Percentiles rank a stretch among this genome's conserved stretches.
phyloP scores from a whole-genome alignment of 2,113 vertebrate species.

The Calyptommatus sinebrachiatus region DNA sequence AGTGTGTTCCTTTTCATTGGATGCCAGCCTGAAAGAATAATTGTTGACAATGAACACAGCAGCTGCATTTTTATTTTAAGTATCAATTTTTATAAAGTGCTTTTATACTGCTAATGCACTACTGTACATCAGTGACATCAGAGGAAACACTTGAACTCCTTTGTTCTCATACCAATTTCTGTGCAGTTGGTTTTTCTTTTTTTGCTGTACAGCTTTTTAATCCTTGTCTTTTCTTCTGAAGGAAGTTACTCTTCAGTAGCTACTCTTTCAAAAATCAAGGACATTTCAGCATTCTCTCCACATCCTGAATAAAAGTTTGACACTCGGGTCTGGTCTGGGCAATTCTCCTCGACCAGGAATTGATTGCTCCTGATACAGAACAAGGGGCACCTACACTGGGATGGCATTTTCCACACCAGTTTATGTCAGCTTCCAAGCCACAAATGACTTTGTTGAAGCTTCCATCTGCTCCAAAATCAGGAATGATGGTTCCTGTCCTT shows the following conservation, averaged over 20 bases:
- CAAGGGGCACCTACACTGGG: too few species aligned
- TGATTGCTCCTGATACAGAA: too few species aligned
- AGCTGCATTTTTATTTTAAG: conserved; percentile 33
- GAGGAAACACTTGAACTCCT: conserved; percentile 27
- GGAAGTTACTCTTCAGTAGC: neutral
- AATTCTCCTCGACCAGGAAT: too few species aligned
- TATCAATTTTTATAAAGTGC: conserved; percentile 24
- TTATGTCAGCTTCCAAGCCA: too few species aligned
- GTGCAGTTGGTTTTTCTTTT: neutral
- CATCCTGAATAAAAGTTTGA: too few species aligned
- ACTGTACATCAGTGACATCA: conserved; percentile 27
- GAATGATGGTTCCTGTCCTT: too few species aligned
- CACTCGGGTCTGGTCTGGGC: too few species aligned
- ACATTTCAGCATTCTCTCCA: too few species aligned
- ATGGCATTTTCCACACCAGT: too few species aligned
- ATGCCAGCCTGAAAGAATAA: conserved; percentile 21
- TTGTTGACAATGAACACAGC: conserved; percentile 23
- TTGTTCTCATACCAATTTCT: conserved; percentile 20
- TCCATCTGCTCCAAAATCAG: too few species aligned
- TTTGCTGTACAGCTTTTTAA: neutral
- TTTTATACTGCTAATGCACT: conserved; percentile 22
- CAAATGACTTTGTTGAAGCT: too few species aligned
- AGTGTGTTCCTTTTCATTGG: conserved; percentile 12
- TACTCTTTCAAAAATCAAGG: neutral
- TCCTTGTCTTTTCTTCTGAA: neutral